Evolutionary conservation across 2,888 invertebrate species (phyloP).

Genomic region (Sphaerophoria rueppellii): DNA sequence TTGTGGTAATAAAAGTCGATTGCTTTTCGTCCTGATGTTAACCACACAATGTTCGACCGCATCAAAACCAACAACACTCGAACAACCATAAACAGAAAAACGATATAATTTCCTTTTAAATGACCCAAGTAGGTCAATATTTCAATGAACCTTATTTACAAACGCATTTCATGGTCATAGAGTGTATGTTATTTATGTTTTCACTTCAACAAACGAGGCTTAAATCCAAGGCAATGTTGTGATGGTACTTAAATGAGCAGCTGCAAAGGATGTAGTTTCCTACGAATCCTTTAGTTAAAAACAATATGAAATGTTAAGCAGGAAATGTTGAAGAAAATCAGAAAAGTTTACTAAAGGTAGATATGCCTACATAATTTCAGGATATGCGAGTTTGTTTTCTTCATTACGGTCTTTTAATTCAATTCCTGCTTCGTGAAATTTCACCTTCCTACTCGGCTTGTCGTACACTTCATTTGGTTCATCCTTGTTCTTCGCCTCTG

Average conservation of each 20-base stretch:
- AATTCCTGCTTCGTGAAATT: too few species aligned
- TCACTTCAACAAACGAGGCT: not conserved
- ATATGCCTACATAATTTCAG: too few species aligned
- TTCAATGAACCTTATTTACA: slow-evolving; percentile 13
- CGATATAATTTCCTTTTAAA: slow-evolving; percentile 13
- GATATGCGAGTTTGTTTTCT: too few species aligned
- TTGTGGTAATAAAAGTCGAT: slow-evolving; percentile 11
- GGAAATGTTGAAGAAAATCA: too few species aligned
- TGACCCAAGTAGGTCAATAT: slow-evolving; percentile 6
- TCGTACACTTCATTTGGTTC: too few species aligned
- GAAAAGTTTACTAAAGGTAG: too few species aligned
- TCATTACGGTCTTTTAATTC: too few species aligned
- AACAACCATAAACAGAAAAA: not conserved
- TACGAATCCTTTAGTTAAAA: too few species aligned
- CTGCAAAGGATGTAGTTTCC: not conserved
- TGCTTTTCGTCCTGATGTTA: slow-evolving; percentile 1
- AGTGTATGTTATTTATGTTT: slow-evolving; percentile 16
- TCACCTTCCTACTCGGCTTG: too few species aligned
- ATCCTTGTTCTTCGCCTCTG: not conserved
- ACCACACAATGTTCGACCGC: not conserved
- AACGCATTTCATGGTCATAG: not conserved
- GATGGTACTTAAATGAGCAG: not conserved
- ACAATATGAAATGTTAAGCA: too few species aligned
- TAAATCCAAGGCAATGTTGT: not conserved
- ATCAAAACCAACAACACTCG: not conserved